phyloP scores from a whole-genome alignment of 2,888 invertebrate genomes.

The Sericinus montela region DNA sequence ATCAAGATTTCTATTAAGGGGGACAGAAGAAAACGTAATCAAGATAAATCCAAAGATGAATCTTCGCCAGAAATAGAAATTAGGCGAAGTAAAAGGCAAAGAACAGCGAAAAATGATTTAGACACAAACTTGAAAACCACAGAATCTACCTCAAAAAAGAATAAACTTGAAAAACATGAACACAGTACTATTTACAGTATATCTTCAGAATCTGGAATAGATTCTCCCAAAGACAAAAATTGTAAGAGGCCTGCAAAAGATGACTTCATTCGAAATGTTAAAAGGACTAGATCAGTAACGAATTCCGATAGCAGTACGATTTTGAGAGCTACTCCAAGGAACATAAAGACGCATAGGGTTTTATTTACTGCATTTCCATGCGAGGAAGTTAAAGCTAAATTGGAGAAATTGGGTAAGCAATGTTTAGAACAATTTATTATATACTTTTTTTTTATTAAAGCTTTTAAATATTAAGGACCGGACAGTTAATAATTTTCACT shows the following conservation, averaged over 20 bases:
- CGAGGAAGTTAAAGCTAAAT: slow-evolving; percentile 44
- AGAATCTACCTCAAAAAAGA: slow-evolving; percentile 9
- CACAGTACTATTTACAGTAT: slow-evolving; percentile 52
- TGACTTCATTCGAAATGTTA: slow-evolving; percentile 35
- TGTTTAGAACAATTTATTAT: not conserved
- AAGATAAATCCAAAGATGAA: not conserved
- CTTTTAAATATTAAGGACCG: no score
- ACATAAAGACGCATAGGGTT: slow-evolving; percentile 43
- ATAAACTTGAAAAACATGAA: slow-evolving; percentile 11
- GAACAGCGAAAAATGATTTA: slow-evolving; percentile 26
- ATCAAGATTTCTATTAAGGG: not conserved
- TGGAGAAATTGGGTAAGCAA: slow-evolving; percentile 56
- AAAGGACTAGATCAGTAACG: slow-evolving; percentile 36
- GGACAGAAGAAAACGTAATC: slow-evolving; percentile 7
- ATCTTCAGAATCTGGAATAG: slow-evolving; percentile 44
- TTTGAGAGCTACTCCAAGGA: slow-evolving; percentile 39
- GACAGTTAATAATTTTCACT: no score
- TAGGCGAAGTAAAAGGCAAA: slow-evolving; percentile 52
- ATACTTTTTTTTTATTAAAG: not conserved
- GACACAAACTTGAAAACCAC: slow-evolving; percentile 17
- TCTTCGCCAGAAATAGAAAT: slow-evolving; percentile 34
- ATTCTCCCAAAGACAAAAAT: slow-evolving; percentile 34
- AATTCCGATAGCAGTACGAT: slow-evolving; percentile 26
- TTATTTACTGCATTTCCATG: slow-evolving; percentile 59
- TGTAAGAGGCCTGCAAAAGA: slow-evolving; percentile 40